Conservation (phyloP, 2,113 vertebrate species). For the Calypte anna region DNA sequence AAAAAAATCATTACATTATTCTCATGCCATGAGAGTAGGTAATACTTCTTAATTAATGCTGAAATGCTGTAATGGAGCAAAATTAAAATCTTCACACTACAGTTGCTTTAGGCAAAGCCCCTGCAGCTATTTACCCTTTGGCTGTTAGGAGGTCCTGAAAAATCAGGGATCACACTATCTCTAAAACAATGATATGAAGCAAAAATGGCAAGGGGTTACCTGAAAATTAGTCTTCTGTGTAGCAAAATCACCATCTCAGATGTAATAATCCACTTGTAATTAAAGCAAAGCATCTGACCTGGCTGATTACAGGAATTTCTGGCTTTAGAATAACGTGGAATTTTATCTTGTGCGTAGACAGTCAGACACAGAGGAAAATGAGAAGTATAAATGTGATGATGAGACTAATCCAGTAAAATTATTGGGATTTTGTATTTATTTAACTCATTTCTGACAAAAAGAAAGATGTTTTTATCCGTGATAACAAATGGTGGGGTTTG, state of each 20-base stretch:
- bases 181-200: not conserved
- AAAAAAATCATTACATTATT: not conserved
- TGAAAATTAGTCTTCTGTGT: not conserved
- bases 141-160: not conserved
- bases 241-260: not conserved
- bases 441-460: slow-evolving; percentile 6
- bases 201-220: not conserved
- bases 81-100: not conserved
- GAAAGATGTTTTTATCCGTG: not conserved
- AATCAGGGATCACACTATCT: not conserved
- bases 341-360: not conserved
- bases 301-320: not conserved
- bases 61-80: not conserved
- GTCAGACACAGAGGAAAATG: not conserved
- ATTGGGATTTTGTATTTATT: slow-evolving; percentile 54
- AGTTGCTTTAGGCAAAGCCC: not conserved
- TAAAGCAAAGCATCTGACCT: not conserved
- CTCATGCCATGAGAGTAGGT: not conserved
- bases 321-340: not conserved
- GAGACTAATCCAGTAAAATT: slow-evolving; percentile 56
- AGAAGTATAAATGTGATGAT: not conserved
- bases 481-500: not conserved
- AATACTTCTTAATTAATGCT: not conserved
- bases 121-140: not conserved
- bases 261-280: not conserved